A percentile compares a stretch with the other conserved stretches of the same genome.
Evolutionary conservation across 2,113 vertebrate species (phyloP).

Genomic region (Chionomys nivalis): DNA sequence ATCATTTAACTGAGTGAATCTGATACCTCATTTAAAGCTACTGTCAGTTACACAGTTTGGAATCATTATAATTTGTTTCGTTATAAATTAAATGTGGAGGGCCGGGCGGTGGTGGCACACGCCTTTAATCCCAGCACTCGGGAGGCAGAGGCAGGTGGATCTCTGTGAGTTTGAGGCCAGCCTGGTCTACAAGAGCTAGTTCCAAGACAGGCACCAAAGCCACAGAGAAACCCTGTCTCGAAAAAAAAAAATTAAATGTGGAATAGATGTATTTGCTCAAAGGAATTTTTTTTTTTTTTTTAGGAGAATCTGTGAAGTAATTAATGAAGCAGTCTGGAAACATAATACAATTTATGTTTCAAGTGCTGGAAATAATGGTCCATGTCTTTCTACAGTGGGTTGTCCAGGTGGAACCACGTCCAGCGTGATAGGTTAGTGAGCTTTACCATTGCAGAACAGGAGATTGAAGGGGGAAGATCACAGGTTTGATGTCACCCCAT

Average conservation of each 20-base stretch:
- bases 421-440: conserved; percentile 94
- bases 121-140: no score
- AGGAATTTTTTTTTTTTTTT: conserved; percentile 61
- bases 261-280: not conserved
- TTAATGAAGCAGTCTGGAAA: conserved; percentile 98
- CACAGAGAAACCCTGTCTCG: no score
- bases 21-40: not conserved
- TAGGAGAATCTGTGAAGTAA: conserved; percentile 98
- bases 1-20: not conserved
- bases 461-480: not conserved
- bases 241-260: not conserved
- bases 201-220: no score
- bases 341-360: conserved; percentile 98
- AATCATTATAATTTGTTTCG: not conserved
- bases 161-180: no score
- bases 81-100: not conserved
- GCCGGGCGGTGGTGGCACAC: no score
- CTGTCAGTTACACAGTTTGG: not conserved
- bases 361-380: conserved; percentile 98
- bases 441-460: not conserved
- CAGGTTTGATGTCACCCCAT: not conserved
- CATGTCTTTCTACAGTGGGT: conserved; percentile 97
- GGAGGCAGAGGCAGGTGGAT: no score
- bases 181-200: no score
- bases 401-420: conserved; percentile 98